These are phyloP conservation scores for Xiphophorus hellerii DNA, from an alignment of 2,113 vertebrate genomes.

Conservation along the genomic window DNA sequence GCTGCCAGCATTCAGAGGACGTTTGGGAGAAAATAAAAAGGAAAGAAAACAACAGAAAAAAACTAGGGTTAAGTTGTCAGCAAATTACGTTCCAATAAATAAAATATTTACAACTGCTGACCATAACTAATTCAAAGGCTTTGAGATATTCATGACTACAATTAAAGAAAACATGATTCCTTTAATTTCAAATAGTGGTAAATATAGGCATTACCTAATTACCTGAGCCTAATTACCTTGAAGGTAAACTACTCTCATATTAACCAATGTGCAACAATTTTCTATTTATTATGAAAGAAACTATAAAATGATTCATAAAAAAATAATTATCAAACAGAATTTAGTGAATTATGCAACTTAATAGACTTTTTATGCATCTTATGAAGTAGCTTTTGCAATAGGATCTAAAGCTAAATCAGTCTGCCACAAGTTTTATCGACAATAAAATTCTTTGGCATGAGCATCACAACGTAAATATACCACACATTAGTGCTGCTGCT, in stretches of 20 bases:
- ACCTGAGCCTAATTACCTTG: conserved; percentile 56
- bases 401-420: no score
- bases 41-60: conserved; percentile 15
- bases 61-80: conserved; percentile 74
- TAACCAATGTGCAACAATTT: conserved; percentile 10
- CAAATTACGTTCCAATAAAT: conserved; percentile 81
- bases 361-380: no score
- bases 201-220: conserved; percentile 84
- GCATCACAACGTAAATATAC: no score
- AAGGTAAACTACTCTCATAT: conserved; percentile 60
- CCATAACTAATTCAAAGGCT: conserved; percentile 83
- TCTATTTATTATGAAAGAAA: conserved; percentile 7
- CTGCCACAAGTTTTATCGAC: no score
- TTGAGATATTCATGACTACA: conserved; percentile 81
- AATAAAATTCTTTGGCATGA: no score
- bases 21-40: conserved; percentile 11
- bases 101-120: conserved; percentile 81
- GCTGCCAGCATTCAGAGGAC: conserved; percentile 76
- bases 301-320: background rate
- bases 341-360: no score
- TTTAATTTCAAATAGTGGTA: conserved; percentile 83
- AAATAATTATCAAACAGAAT: no score
- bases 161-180: conserved; percentile 83
- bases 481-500: no score
- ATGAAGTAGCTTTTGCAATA: no score